These are phyloP conservation scores for Magallana angulata DNA, from an alignment of 1,140 invertebrate genomes.

Conservation along the genomic window DNA sequence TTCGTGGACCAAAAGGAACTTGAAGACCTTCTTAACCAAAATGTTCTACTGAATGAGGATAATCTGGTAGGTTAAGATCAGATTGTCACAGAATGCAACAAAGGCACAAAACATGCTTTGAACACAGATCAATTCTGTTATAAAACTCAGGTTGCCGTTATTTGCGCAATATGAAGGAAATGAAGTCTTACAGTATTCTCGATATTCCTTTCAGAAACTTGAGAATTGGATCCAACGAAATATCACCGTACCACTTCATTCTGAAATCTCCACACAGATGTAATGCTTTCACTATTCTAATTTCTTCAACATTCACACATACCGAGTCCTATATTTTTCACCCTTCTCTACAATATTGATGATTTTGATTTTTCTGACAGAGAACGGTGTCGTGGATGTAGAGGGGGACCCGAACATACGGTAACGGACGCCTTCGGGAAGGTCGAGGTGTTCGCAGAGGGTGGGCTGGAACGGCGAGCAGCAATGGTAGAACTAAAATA, in stretches of 20 bases:
- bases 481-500: neutral
- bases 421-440: conserved; percentile 14
- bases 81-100: neutral
- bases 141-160: no score
- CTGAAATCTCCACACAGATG: neutral
- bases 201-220: neutral
- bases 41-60: neutral
- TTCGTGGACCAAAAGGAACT: neutral
- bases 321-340: neutral
- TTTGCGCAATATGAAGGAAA: no score
- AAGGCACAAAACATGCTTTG: neutral
- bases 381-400: neutral
- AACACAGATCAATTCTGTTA: no score
- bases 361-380: neutral
- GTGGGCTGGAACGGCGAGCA: conserved; percentile 4
- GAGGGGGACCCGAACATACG: neutral
- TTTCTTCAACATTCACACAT: neutral
- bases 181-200: no score
- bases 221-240: conserved; percentile 23
- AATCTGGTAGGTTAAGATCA: neutral
- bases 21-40: neutral
- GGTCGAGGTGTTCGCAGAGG: conserved; percentile 11
- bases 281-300: neutral
- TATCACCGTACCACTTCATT: neutral
- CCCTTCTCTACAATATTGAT: neutral